These are phyloP conservation scores for Anolis apletophallus DNA, from an alignment of 2,797 vertebrate species.

Conservation along the genomic window DNA sequence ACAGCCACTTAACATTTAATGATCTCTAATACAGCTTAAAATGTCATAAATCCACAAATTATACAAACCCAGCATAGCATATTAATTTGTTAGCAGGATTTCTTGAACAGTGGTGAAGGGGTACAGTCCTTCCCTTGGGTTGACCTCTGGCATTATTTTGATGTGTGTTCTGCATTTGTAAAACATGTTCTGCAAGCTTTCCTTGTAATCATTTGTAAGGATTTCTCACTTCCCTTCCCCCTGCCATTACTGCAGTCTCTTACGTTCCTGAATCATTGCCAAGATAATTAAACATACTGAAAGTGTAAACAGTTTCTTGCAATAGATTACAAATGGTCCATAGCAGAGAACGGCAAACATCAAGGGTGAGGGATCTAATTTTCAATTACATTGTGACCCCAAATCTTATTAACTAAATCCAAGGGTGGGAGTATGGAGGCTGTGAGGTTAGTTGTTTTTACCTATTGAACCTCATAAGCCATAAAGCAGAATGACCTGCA, in stretches of 20 bases:
- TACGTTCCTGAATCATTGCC: not conserved
- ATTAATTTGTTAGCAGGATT: not conserved
- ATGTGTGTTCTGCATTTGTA: not conserved
- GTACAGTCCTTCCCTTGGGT: not conserved
- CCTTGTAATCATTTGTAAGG: constrained; percentile 18
- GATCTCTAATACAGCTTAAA: constrained; percentile 9
- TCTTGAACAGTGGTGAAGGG: not conserved
- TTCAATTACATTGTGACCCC: not conserved
- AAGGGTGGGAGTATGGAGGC: not conserved
- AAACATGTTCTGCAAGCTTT: constrained; percentile 36
- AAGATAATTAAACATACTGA: not conserved
- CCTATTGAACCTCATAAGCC: not conserved
- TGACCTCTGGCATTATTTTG: not conserved
- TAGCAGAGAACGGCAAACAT: not conserved
- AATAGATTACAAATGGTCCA: not conserved
- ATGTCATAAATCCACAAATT: not conserved
- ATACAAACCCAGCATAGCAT: not conserved
- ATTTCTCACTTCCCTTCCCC: not conserved
- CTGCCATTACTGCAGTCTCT: not conserved
- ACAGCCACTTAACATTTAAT: constrained; percentile 4
- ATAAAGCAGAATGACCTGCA: not conserved
- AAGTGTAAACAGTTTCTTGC: not conserved
- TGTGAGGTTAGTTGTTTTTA: not conserved
- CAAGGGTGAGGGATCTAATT: not conserved
- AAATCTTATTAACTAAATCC: not conserved